Conservation (phyloP, 1,140 invertebrate genomes). For the Drosophila insularis region DNA sequence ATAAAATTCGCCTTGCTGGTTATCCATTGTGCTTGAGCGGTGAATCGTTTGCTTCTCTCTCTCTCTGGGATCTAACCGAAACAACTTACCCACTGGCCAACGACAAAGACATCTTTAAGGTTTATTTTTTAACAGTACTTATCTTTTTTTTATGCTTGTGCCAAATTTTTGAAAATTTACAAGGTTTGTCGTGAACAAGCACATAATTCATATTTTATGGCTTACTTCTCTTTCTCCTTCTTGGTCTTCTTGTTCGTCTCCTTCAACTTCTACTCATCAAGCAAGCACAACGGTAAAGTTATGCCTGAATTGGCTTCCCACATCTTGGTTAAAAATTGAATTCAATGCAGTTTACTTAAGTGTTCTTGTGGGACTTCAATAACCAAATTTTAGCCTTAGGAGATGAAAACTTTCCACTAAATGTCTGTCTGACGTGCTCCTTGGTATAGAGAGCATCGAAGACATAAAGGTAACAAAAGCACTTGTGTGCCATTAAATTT, state of each 20-base stretch:
- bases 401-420: constrained; percentile 39
- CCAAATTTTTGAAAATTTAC: constrained; percentile 20
- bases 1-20: constrained; percentile 38
- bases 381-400: constrained; percentile 24
- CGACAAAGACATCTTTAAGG: not conserved
- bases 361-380: constrained; percentile 40
- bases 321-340: constrained; percentile 37
- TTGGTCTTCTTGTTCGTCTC: too few species aligned
- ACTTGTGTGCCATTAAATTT: not conserved
- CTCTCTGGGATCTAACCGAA: constrained; percentile 18
- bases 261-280: constrained; percentile 12
- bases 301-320: constrained; percentile 18
- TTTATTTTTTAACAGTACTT: not conserved
- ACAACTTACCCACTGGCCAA: not conserved
- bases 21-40: constrained; percentile 32
- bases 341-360: constrained; percentile 69
- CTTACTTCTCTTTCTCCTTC: not conserved
- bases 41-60: not conserved
- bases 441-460: not conserved
- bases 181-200: constrained; percentile 50
- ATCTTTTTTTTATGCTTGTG: constrained; percentile 9
- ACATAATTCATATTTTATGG: constrained; percentile 61
- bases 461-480: not conserved
- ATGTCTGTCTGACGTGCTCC: constrained; percentile 16
- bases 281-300: constrained; percentile 36